Conservation (phyloP, 1,140 invertebrate species). For the Scaptomyza pallida region DNA sequence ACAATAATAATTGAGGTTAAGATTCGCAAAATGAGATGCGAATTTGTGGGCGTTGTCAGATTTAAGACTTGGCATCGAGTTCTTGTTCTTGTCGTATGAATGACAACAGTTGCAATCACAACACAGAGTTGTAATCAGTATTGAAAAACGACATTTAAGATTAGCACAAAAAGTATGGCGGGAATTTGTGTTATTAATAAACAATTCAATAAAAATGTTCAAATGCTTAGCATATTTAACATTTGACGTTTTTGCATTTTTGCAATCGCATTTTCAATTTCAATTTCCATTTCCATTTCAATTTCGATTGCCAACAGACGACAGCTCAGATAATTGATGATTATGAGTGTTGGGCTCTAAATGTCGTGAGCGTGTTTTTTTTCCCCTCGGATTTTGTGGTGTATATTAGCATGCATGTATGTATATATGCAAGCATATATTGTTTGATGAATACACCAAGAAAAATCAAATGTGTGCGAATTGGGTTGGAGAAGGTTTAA, state of each 20-base stretch:
- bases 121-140: slow-evolving; percentile 39
- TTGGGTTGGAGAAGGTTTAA: too few species aligned
- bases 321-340: slow-evolving; percentile 75
- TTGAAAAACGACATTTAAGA: slow-evolving; percentile 18
- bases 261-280: slow-evolving; percentile 17
- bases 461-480: neutral
- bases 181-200: slow-evolving; percentile 36
- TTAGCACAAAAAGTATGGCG: slow-evolving; percentile 14
- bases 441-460: neutral
- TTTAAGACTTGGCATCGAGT: neutral
- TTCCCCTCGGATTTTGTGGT: neutral
- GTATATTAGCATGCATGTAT: slow-evolving; percentile 40
- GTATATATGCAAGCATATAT: slow-evolving; percentile 2
- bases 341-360: slow-evolving; percentile 63
- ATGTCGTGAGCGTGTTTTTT: slow-evolving; percentile 58
- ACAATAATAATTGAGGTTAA: too few species aligned
- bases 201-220: slow-evolving; percentile 41
- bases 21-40: too few species aligned
- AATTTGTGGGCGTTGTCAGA: slow-evolving; percentile 8
- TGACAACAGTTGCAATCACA: slow-evolving; percentile 68
- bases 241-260: slow-evolving; percentile 33
- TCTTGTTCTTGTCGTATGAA: neutral
- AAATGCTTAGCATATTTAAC: slow-evolving; percentile 68
- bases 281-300: slow-evolving; percentile 28
- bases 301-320: slow-evolving; percentile 42